Percentiles rank a stretch among this genome's conserved stretches.
phyloP scores from a whole-genome alignment of 2,113 vertebrate species.

The Gobius niger region DNA sequence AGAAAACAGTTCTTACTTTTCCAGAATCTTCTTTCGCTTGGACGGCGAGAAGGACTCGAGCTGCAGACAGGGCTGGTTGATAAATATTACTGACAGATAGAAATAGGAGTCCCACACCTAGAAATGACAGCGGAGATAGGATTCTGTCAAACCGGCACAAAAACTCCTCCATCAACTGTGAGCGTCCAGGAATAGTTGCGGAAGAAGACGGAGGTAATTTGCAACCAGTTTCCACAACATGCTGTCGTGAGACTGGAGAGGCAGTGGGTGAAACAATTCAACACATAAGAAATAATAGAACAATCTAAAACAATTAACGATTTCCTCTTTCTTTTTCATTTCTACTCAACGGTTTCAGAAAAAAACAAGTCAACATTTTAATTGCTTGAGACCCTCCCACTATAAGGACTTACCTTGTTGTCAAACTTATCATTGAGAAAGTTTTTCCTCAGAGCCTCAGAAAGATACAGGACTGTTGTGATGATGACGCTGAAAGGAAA shows the following conservation, averaged over 20 bases:
- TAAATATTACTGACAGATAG: constrained; percentile 98
- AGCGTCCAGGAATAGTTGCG: background rate
- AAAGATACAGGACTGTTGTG: constrained; percentile 96
- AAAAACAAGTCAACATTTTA: too few species aligned
- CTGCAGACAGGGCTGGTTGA: constrained; percentile 97
- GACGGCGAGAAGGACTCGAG: constrained; percentile 96
- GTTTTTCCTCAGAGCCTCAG: constrained; percentile 95
- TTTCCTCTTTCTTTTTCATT: too few species aligned
- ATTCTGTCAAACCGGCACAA: background rate
- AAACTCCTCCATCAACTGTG: background rate
- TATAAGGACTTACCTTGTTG: constrained; percentile 82
- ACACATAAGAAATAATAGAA: background rate
- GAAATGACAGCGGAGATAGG: constrained; percentile 4
- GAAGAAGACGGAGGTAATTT: background rate
- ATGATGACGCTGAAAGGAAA: constrained; percentile 88
- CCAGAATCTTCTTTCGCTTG: constrained; percentile 95
- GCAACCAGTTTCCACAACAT: background rate
- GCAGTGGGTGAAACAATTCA: background rate
- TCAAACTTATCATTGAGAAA: constrained; percentile 98
- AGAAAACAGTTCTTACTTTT: constrained; percentile 85
- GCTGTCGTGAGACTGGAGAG: background rate
- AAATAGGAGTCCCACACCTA: constrained; percentile 99
- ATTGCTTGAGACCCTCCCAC: background rate
- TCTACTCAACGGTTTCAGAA: too few species aligned
- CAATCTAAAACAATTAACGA: background rate